Base-by-base conservation (phyloP, 2,888 invertebrate genomes). In the Macaria notata region DNA sequence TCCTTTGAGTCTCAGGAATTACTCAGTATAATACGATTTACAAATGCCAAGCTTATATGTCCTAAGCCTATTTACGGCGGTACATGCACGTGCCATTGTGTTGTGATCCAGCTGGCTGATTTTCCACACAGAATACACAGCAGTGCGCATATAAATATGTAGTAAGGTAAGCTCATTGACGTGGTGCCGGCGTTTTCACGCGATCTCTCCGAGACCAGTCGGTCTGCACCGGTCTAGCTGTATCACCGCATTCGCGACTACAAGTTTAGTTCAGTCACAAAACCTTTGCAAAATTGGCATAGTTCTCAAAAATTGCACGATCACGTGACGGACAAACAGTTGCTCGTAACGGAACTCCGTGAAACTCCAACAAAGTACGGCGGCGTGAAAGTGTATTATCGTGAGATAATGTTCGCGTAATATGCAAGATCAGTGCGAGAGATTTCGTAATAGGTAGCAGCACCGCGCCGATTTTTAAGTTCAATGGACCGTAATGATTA, bases 201-300 rank as follows among this genome's bases (percentile, higher is more conserved):
- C 88, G 89, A 90, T 90, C 89, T 91, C 90, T 86, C 89, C 75
- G 71, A 88, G 88, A 88, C 78, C 88, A 89, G 89, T 88, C 78
- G 76, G 61, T 66, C 68, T 77, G 83, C 83, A 86, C 73, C 69
- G 79, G 85, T 83, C 84, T 74, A 70, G 71, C 79, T 73, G 72
- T 68, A 72, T 71, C 73, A 77, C 76, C 83, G 82, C 75, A 76
- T 81, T 71, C 4, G 9, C n/a, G 41, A 19, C 19, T 19, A 19
- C 19, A 19, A 19, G 19, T 19, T 19, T 19, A 19, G 19, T 19
- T 19, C 19, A 19, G 19, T 19, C 19, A 19, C 19, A 36, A 36
- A 36, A 36, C 33, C 33, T 36, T 36, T 2, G 33, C 7, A 6
- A 36, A 36, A 33, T 6, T 33, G 19, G 19, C 19, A 19, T 19